Percentiles rank a stretch among this genome's conserved stretches.
Conservation (phyloP, 1,140 invertebrate genomes). For the Drosophila kepulauana region DNA sequence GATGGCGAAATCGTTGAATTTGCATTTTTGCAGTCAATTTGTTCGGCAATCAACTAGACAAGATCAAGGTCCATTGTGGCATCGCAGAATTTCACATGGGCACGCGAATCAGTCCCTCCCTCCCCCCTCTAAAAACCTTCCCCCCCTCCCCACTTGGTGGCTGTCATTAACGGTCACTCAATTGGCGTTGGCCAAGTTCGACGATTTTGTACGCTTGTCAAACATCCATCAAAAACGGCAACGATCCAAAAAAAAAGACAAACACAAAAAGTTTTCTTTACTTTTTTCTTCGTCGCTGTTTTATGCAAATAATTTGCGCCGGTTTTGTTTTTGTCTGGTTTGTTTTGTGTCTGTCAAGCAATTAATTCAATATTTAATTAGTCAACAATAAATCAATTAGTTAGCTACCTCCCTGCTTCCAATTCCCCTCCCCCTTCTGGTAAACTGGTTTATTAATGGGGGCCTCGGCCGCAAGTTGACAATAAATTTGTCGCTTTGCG, state of each 20-base stretch:
- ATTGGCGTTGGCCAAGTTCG: slow-evolving; percentile 31
- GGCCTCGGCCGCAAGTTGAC: slow-evolving; percentile 55
- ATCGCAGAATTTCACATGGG: slow-evolving; percentile 45
- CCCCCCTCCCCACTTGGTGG: not conserved
- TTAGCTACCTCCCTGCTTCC: slow-evolving; percentile 30
- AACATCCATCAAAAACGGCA: slow-evolving; percentile 60
- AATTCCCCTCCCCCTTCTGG: not conserved
- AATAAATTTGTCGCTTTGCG: slow-evolving; percentile 60
- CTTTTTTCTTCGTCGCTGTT: slow-evolving; percentile 9
- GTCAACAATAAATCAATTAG: slow-evolving; percentile 83
- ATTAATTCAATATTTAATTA: slow-evolving; percentile 84
- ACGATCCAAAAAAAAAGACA: slow-evolving; percentile 31
- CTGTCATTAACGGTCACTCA: slow-evolving; percentile 40
- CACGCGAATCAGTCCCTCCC: slow-evolving; percentile 7
- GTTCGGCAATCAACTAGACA: slow-evolving; percentile 57
- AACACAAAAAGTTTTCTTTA: slow-evolving; percentile 7
- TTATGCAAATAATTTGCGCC: slow-evolving; percentile 73
- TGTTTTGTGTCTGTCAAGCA: slow-evolving; percentile 57
- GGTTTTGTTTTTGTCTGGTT: slow-evolving; percentile 29
- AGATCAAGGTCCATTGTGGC: slow-evolving; percentile 65
- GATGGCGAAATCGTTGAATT: slow-evolving; percentile 41
- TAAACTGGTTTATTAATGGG: slow-evolving; percentile 73
- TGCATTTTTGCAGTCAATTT: slow-evolving; percentile 64
- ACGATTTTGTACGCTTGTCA: slow-evolving; percentile 58
- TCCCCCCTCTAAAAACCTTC: too few relatives aligned